A percentile compares a stretch with the other conserved stretches of the same genome.
Conservation (phyloP, 2,888 invertebrate species). For the Megaustenia siamemsis region DNA sequence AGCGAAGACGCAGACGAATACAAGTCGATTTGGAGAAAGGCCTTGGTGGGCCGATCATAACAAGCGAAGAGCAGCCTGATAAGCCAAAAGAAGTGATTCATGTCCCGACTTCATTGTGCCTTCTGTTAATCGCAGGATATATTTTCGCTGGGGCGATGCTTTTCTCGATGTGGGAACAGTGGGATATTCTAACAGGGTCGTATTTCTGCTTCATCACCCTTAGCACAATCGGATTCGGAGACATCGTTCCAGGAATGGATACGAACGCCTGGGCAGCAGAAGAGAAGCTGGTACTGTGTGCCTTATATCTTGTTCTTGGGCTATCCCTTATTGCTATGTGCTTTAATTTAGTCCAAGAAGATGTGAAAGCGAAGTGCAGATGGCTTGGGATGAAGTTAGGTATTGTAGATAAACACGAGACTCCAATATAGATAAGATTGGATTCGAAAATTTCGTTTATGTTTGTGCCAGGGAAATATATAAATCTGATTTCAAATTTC, state of each 20-base stretch:
- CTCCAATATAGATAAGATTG: slow-evolving; percentile 44
- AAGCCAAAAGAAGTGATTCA: slow-evolving; percentile 71
- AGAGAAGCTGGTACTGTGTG: slow-evolving; percentile 77
- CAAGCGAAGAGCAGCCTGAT: slow-evolving; percentile 66
- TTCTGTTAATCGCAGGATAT: slow-evolving; percentile 77
- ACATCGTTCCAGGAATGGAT: slow-evolving; percentile 75
- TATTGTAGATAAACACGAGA: slow-evolving; percentile 70
- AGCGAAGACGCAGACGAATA: slow-evolving; percentile 63
- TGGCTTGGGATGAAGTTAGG: slow-evolving; percentile 80
- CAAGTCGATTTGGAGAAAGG: slow-evolving; percentile 69
- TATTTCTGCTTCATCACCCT: slow-evolving; percentile 80
- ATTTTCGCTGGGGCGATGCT: slow-evolving; percentile 78
- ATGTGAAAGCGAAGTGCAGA: slow-evolving; percentile 79
- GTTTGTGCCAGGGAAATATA: no score
- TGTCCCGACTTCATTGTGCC: slow-evolving; percentile 79
- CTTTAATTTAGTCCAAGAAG: slow-evolving; percentile 81
- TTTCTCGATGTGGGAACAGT: slow-evolving; percentile 78
- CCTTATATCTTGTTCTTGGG: slow-evolving; percentile 80
- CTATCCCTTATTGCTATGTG: slow-evolving; percentile 81
- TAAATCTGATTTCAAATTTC: background rate
- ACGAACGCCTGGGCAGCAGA: slow-evolving; percentile 74
- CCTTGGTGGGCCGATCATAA: slow-evolving; percentile 57
- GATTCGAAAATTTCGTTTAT: background rate
- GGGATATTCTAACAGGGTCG: slow-evolving; percentile 75
- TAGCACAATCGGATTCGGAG: slow-evolving; percentile 79